Conservation (phyloP, 2,888 invertebrate species). For the Lycophotia porphyrea region DNA sequence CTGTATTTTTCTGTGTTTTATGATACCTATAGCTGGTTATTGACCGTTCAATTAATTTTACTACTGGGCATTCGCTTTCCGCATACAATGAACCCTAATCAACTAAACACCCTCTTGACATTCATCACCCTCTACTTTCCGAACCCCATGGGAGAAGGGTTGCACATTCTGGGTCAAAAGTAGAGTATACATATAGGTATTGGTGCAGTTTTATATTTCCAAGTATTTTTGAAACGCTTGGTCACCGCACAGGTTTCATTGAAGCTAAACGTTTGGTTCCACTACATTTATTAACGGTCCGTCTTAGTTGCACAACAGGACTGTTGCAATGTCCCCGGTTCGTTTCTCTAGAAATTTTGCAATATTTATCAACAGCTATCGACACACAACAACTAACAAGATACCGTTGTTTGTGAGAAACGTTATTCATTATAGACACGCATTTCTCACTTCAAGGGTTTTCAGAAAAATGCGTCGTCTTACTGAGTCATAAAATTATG, state of each 20-base stretch:
- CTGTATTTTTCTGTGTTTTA: background rate
- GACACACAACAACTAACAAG: conserved; percentile 40
- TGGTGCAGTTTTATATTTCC: background rate
- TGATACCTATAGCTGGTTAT: background rate
- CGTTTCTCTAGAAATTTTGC: conserved; percentile 67
- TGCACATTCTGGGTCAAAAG: conserved; percentile 11
- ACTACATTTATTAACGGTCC: conserved; percentile 76
- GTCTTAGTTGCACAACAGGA: conserved; percentile 77
- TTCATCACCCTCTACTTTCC: conserved; percentile 19
- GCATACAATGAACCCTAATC: conserved; percentile 8
- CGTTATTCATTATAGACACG: conserved; percentile 21
- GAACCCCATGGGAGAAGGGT: conserved; percentile 12
- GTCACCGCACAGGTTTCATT: conserved; percentile 52
- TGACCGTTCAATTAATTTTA: background rate
- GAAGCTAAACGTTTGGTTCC: conserved; percentile 71
- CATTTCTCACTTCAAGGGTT: conserved; percentile 24
- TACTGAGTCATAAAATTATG: conserved; percentile 7
- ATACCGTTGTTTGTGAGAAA: conserved; percentile 53
- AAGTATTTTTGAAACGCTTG: conserved; percentile 27
- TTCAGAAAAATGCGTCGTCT: conserved; percentile 15
- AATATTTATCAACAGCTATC: conserved; percentile 67
- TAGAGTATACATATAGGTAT: background rate
- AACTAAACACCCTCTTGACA: conserved; percentile 34
- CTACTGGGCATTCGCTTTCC: background rate
- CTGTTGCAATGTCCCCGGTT: conserved; percentile 75